Evolutionary conservation across 2,797 vertebrate species (phyloP), one percentile per base, ranked within the genome.

Genomic region (Taeniopygia guttata): DNA sequence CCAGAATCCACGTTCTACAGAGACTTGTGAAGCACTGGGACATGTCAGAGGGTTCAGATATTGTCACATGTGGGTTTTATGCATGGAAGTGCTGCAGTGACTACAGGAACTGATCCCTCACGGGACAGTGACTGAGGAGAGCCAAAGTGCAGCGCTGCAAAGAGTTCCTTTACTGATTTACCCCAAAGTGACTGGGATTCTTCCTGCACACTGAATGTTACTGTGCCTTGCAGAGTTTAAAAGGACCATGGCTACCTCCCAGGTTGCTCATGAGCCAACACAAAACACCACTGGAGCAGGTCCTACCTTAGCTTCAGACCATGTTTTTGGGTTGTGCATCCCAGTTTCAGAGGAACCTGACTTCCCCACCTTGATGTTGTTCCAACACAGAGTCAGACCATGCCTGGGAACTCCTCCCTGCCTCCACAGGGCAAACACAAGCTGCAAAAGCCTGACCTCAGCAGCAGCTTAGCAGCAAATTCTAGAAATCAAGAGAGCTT

Each of bases 291-390:
- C 21, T 42, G 45, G n/a, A 22, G 4, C 46, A 58, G 34, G 10
- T 48, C 55, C 62, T 51, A 43, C 63, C 21, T 59, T 42, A 62
- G 42, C 6, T 40, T 79, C 13, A 70, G n/a, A 26, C 1, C 23
- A 59, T 5, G 5, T 63, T 62, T 36, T 48, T 23, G 30, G 74
- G 49, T 5, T 0, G 4, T 30, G 21, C 40, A 68, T 25, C 19
- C 51, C 2, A 2, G 18, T 18, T 36, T 17, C 18, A 15, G 21
- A 21, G 19, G 8, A 76, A 48, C 42, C 10, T 0, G 0, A 13
- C 62, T 67, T 20, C 17, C 34, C 7, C 10, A 23, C 9, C 22
- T 74, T 51, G 32, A 34, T 38, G 42, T 11, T 4, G 0, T 40
- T 80, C 68, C 38, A 64, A 54, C 26, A 25, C 0, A 0, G 32